phyloP scores from a whole-genome alignment of 2,888 invertebrate species.

The Beris chalybata region DNA sequence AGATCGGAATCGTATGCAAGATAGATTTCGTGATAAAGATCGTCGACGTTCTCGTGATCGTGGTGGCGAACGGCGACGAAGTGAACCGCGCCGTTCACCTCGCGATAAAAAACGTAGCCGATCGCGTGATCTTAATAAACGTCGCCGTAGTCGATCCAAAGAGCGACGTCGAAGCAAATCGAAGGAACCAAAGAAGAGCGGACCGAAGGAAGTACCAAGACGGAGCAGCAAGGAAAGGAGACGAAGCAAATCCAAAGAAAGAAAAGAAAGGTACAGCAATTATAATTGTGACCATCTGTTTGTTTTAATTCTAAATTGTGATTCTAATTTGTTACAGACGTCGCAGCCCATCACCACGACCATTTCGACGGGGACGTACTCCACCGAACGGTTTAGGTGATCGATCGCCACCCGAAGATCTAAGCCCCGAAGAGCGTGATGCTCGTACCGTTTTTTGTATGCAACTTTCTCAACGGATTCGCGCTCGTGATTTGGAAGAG shows the following conservation, averaged over 20 bases:
- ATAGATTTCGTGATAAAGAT: constrained; percentile 42
- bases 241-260: constrained; percentile 43
- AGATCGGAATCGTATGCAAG: constrained; percentile 46
- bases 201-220: constrained; percentile 35
- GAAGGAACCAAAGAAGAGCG: constrained; percentile 41
- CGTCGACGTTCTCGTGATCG: constrained; percentile 43
- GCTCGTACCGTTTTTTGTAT: constrained; percentile 98
- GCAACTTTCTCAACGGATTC: constrained; percentile 93
- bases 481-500: constrained; percentile 94
- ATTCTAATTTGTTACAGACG: constrained; percentile 44
- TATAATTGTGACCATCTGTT: not conserved
- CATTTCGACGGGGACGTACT: constrained; percentile 54
- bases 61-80: constrained; percentile 29
- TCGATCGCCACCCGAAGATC: constrained; percentile 67
- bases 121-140: constrained; percentile 37
- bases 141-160: constrained; percentile 28
- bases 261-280: constrained; percentile 31
- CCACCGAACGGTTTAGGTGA: constrained; percentile 60
- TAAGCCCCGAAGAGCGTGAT: constrained; percentile 97
- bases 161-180: constrained; percentile 48
- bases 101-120: constrained; percentile 45
- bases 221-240: constrained; percentile 35
- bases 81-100: constrained; percentile 47
- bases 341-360: constrained; percentile 55
- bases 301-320: not conserved